Evolutionary conservation across 1,140 invertebrate species (phyloP).

Genomic region (Venturia canescens): DNA sequence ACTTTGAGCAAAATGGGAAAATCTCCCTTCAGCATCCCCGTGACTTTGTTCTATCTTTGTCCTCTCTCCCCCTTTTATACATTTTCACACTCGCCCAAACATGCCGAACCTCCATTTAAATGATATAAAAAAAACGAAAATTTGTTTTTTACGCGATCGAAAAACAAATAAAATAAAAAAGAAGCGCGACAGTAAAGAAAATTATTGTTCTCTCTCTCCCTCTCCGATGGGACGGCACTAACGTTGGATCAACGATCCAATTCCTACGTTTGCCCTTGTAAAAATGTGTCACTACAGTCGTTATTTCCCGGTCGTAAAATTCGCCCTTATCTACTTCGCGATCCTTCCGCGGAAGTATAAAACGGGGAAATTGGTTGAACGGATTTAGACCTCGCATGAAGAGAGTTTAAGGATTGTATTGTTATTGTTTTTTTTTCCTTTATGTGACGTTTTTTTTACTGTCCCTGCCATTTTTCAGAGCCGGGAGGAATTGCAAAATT

Average conservation of each 20-base stretch:
- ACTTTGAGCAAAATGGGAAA: conserved; percentile 24
- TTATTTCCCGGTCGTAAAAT: conserved; percentile 59
- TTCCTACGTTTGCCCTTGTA: no score
- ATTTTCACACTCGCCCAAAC: background rate
- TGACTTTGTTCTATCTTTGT: background rate
- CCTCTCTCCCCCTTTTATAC: conserved; percentile 1
- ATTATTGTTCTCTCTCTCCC: no score
- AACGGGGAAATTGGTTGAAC: background rate
- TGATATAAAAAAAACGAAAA: background rate
- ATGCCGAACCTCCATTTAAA: no score
- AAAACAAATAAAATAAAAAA: no score
- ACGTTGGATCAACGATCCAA: no score
- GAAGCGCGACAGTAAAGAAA: no score
- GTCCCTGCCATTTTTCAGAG: no score
- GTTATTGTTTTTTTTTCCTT: no score
- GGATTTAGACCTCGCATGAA: background rate
- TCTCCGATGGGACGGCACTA: background rate
- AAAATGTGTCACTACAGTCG: background rate
- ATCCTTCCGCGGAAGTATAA: background rate
- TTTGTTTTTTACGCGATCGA: background rate
- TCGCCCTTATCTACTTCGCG: conserved; percentile 17
- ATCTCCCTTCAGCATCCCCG: background rate
- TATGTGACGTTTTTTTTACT: no score
- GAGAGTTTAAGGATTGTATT: no score
- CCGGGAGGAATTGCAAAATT: no score